Percentiles rank a stretch among this genome's conserved stretches.
phyloP scores from a whole-genome alignment of 2,113 vertebrate species.

The Bubo bubo region DNA sequence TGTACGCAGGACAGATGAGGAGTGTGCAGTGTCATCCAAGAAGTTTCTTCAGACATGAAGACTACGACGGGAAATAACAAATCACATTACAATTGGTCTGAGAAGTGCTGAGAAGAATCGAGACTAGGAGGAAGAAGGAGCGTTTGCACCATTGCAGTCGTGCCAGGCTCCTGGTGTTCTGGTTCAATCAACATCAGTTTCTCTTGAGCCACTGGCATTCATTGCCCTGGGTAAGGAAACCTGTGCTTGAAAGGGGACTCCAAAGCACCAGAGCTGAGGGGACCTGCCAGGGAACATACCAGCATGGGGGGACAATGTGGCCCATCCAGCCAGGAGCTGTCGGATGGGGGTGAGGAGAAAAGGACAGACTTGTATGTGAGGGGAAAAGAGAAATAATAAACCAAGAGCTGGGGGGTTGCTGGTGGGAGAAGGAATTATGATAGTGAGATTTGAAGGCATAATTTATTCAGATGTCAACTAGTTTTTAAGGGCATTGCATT shows the following conservation, averaged over 20 bases:
- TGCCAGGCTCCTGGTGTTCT: background rate
- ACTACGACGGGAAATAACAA: background rate
- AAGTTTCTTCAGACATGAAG: fast-evolving
- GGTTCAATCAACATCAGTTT: background rate
- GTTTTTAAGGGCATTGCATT: background rate
- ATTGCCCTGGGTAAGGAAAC: background rate
- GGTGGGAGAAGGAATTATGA: background rate
- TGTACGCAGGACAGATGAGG: background rate
- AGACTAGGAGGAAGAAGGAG: background rate
- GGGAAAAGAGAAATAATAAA: conserved; percentile 7
- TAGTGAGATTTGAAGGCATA: background rate
- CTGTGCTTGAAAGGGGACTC: background rate
- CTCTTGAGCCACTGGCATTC: background rate
- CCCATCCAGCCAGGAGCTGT: background rate
- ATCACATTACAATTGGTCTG: fast-evolving
- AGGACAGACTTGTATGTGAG: background rate
- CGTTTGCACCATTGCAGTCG: fast-evolving
- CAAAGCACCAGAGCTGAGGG: background rate
- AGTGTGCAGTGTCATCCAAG: background rate
- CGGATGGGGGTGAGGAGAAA: background rate
- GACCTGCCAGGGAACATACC: fast-evolving
- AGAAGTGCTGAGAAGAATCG: background rate
- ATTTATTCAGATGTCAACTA: background rate
- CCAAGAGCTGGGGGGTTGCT: background rate
- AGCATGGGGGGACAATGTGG: background rate